Base-by-base conservation (phyloP, 2,888 invertebrate genomes). In the Barypeithes pellucidus region DNA sequence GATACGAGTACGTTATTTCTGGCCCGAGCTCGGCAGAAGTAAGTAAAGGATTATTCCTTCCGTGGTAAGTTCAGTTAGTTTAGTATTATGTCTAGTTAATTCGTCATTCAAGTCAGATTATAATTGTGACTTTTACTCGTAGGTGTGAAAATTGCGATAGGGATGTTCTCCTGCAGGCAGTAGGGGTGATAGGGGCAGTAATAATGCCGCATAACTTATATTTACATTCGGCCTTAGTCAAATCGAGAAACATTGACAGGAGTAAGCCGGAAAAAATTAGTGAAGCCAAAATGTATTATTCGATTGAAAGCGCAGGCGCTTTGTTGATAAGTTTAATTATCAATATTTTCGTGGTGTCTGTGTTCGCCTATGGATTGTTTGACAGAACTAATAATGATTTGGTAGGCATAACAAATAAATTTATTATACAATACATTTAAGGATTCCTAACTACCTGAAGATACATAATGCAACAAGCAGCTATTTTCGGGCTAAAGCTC, bases 151-250 rank as follows among this genome's bases (percentile, higher is more conserved):
- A 89, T 77, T 95, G 95, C 84, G 89, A 91, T 77, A 88, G 88
- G 0, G 83, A 88, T 62, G 92, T 92, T 33, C 85, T 95, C 22
- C 83, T 91, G 11, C 92, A 92, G 85, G 94, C 93, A 41, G 92
- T 94, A 36, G 94, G 95, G n/a, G 91, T 96, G 60, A 90, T 96
- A 60, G 96, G 85, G 3, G 85, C 94, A 24, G 94, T 96, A 29
- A 95, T 96, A 77, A 96, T 96, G 96, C 96, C 96, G 0, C 96
- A 96, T 82, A 96, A 96, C 87, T 88, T 96, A 57, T 96, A 95
- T 83, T 88, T 96, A 11, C 96, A 96, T 84, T 95, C 95, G 41
- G 95, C 96, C 29, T 88, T 96, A 71, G 95, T 96, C 33, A 95
- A 95, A 92, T 94, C 94, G 0, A 89, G 96, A 76, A 92, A 93